Percentiles rank a stretch among this genome's conserved stretches.
These are phyloP conservation scores for Crotalus viridis DNA, from an alignment of 2,113 vertebrate species.

Conservation along the genomic window DNA sequence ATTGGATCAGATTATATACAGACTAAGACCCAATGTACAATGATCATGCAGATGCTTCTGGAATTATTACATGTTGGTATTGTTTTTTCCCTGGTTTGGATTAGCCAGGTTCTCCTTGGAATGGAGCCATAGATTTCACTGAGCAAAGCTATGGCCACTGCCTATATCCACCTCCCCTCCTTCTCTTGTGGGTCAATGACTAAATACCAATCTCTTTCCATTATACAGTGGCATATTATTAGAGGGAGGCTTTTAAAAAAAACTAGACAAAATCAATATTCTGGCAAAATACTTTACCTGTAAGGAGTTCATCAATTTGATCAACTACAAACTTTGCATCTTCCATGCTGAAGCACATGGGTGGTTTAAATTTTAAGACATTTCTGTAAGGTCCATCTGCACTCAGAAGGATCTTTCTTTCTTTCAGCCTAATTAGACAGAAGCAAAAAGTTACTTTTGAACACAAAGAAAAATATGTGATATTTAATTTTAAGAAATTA, in stretches of 20 bases:
- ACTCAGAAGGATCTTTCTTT: constrained; percentile 84
- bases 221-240: neutral
- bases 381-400: constrained; percentile 93
- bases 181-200: neutral
- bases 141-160: neutral
- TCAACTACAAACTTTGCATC: constrained; percentile 82
- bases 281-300: constrained; percentile 69
- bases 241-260: neutral
- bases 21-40: neutral
- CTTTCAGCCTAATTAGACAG: constrained; percentile 81
- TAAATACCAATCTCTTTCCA: neutral
- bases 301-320: constrained; percentile 83
- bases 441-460: neutral
- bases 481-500: neutral
- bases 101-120: neutral
- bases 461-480: neutral
- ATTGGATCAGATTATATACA: neutral
- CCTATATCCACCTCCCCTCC: neutral
- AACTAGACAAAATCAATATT: neutral
- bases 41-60: neutral
- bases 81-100: neutral
- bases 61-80: neutral
- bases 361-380: constrained; percentile 94
- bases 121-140: neutral
- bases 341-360: constrained; percentile 88